Evolutionary conservation across 2,113 vertebrate genomes (phyloP).

Genomic region (Ia io): DNA sequence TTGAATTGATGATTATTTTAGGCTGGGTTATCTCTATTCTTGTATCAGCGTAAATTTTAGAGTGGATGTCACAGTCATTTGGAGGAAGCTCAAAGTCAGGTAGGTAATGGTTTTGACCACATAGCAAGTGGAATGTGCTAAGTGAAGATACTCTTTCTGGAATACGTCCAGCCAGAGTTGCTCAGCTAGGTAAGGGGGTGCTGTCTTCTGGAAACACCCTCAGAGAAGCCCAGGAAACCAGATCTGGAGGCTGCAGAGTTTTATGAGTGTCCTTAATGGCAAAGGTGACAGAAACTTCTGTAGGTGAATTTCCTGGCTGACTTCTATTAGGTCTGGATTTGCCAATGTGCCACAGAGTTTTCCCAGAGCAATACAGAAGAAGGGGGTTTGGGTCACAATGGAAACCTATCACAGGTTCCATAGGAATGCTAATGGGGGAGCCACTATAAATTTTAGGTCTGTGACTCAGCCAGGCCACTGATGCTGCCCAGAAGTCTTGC

Average conservation of each 20-base stretch:
- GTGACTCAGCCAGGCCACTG: background rate
- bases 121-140: background rate
- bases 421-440: background rate
- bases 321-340: background rate
- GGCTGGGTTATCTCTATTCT: background rate
- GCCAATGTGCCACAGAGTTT: background rate
- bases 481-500: background rate
- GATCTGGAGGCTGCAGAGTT: background rate
- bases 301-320: background rate
- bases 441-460: background rate
- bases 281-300: background rate
- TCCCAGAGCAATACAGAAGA: background rate
- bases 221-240: background rate
- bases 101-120: background rate
- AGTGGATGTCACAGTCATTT: background rate
- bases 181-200: background rate
- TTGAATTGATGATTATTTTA: slow-evolving; percentile 42
- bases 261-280: background rate
- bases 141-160: background rate
- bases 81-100: background rate
- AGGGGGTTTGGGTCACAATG: background rate
- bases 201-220: background rate
- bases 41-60: slow-evolving; percentile 13
- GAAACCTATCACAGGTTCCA: background rate
- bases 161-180: fast-evolving